Evolutionary conservation across 2,113 vertebrate species (phyloP).

Genomic region (Salvator merianae): DNA sequence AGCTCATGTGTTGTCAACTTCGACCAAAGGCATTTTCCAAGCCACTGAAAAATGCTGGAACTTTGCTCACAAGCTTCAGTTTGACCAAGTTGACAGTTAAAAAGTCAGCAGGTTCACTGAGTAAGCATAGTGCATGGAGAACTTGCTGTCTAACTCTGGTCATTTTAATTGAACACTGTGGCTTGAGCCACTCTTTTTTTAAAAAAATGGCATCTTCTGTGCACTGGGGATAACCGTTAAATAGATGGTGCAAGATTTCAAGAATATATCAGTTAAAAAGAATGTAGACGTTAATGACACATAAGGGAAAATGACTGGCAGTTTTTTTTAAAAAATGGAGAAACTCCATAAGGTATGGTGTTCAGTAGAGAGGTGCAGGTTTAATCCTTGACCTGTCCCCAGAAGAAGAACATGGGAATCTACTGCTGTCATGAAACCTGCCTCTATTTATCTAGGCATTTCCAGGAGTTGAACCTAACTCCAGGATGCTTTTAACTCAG

Average conservation of each 20-base stretch:
- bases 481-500: too few relatives aligned
- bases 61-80: neutral
- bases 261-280: neutral
- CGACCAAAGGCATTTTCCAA: neutral
- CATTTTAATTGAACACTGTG: neutral
- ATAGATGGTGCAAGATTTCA: too few relatives aligned
- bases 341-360: too few relatives aligned
- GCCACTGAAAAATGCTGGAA: too few relatives aligned
- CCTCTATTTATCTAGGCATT: neutral
- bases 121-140: neutral
- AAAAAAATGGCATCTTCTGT: neutral
- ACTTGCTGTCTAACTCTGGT: neutral
- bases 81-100: neutral
- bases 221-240: neutral
- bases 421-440: neutral
- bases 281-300: neutral
- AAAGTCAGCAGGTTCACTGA: neutral
- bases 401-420: too few relatives aligned
- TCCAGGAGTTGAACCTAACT: neutral
- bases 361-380: too few relatives aligned
- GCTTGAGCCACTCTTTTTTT: neutral
- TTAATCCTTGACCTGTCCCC: too few relatives aligned
- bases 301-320: neutral
- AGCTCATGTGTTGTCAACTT: too few relatives aligned
- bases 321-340: too few relatives aligned